Evolutionary conservation across 1,140 invertebrate species (phyloP), one percentile per base, ranked within the genome.

Genomic region (Nylanderia fulva): DNA sequence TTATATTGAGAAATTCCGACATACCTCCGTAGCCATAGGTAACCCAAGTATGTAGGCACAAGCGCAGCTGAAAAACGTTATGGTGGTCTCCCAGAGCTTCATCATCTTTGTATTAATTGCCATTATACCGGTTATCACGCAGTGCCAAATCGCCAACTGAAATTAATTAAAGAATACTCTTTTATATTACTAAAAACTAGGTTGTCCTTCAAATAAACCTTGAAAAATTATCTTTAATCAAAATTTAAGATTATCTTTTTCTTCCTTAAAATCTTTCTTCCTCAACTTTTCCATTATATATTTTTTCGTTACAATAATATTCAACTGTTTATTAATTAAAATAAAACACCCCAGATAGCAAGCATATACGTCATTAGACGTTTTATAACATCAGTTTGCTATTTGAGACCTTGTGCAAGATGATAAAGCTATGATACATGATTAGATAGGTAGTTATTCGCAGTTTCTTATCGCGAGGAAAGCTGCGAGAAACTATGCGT

Each of bases 1-100:
- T n/a, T n/a, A n/a, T n/a, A n/a, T n/a, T n/a, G n/a, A n/a, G 36
- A 45, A 48, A 63, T 52, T 75, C 8, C 21, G 29, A 2, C 33
- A 48, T 58, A 98, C 98, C 95, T 99, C 98, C 21, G 98, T 98
- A 66, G 97, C 97, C 94, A 99, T 96, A 29, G 98, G 97, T 87
- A 99, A 95, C 24, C 98, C 98, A n/a, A 99, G 93, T 18, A 98
- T 95, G 82, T 98, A 97, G 9, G 97, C 98, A 72, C 97, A 96
- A 0, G 97, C 96, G 90, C 98, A 98, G 89, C 97, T 97, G 71
- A 98, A 96, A 91, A 98, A 97, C 0, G 98, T 98, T 64, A 98
- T 98, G 6, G 97, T 98, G 0, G 97, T 98, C 90, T 98, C 97
- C 97, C 97, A 98, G 11, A 96, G 95, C 88, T 96, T 96, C 91